phyloP scores from a whole-genome alignment of 2,113 vertebrate species.

The Brachyhypopomus occidentalis region DNA sequence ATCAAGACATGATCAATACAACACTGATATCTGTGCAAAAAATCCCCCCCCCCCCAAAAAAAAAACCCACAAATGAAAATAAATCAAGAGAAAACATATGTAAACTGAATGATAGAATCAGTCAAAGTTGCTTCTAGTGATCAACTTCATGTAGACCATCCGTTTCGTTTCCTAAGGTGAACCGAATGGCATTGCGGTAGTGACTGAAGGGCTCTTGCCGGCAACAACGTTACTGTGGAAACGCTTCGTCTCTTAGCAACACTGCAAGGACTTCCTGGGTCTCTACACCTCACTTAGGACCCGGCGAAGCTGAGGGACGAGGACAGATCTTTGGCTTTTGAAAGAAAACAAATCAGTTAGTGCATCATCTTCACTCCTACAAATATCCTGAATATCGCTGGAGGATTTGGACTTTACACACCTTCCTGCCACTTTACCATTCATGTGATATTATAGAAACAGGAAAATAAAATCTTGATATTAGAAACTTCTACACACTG shows the following conservation, averaged over 20 bases:
- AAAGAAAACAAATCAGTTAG: slow-evolving; percentile 1
- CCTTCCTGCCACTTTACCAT: no score
- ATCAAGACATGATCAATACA: slow-evolving; percentile 13
- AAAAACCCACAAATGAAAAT: not conserved
- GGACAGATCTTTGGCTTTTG: slow-evolving; percentile 36
- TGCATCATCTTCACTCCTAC: slow-evolving; percentile 13
- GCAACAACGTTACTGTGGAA: slow-evolving; percentile 65
- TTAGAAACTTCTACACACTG: no score
- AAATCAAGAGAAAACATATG: slow-evolving; percentile 31
- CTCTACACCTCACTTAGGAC: slow-evolving; percentile 68
- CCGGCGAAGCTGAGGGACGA: slow-evolving; percentile 70
- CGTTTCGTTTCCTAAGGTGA: not conserved
- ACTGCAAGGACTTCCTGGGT: slow-evolving; percentile 74
- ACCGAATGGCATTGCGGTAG: slow-evolving; percentile 18
- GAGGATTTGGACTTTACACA: not conserved
- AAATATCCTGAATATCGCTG: not conserved
- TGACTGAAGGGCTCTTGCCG: slow-evolving; percentile 3
- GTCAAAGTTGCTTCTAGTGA: slow-evolving; percentile 17
- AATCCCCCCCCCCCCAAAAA: slow-evolving; percentile 20
- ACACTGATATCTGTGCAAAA: slow-evolving; percentile 50
- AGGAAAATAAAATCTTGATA: no score
- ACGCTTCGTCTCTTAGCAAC: slow-evolving; percentile 75
- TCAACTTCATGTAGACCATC: not conserved
- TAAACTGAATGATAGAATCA: slow-evolving; percentile 43
- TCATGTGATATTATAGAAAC: no score